Base-by-base conservation (phyloP, 2,113 vertebrate species). In the Phyllostomus hastatus region DNA sequence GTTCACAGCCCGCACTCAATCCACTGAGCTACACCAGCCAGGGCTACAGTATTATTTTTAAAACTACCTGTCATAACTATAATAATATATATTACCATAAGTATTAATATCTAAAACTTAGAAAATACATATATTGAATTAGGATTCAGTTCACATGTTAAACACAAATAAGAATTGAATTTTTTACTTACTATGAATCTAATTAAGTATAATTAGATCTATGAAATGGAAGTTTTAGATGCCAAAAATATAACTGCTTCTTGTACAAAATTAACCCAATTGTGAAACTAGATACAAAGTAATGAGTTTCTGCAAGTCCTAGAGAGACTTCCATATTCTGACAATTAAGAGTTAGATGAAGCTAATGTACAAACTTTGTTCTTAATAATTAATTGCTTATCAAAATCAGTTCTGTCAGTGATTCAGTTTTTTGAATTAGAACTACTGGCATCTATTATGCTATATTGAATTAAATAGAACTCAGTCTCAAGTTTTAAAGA, bases 191-290 rank as follows among this genome's bases (percentile, higher is more conserved):
- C 90, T 72, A 75, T 59, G n/a, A 76, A 75, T 89, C 61, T 75
- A 94, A 95, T 94, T 95, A 83, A 93, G 0, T 89, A 48, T 88
- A 97, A 97, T 78, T 96, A 70, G 79, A 91, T 93, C 24, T 87
- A 12, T 64, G 7, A 93, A 89, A 59, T 76, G 4, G 61, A 90
- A 79, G 38, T 91, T 91, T 85, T 78, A 92, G 79, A 91, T 96
- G 75, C 16, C 43, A n/a, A 78, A 96, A 96, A 79, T 72, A 86
- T 22, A 80, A 64, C 41, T 90, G 7, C 14, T 81, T 2, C 41
- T 70, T 59, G 10, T 84, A 89, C 16, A 84, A 54, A 92, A 5
- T 17, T 81, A 93, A 79, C 16, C 10, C 24, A 80, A 31, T 64
- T 93, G 17, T 83, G 28, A 79, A 86, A 87, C 24, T 10, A 83